phyloP scores from a whole-genome alignment of 2,113 vertebrate genomes.

The Muntiacus reevesi region DNA sequence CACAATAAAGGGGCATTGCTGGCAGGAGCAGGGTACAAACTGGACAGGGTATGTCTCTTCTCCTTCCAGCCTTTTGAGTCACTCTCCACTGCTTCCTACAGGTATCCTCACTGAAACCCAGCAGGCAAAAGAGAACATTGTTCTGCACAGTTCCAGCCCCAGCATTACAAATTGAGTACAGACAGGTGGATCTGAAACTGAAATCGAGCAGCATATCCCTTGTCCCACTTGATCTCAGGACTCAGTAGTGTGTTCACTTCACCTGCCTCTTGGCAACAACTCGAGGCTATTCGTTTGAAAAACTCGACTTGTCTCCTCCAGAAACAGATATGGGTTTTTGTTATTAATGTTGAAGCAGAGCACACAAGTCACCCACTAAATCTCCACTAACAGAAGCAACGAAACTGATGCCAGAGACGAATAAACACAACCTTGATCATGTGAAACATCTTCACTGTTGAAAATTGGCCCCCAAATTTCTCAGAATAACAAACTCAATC shows the following conservation, averaged over 20 bases:
- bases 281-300: background rate
- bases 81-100: background rate
- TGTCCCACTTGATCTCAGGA: background rate
- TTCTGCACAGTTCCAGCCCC: background rate
- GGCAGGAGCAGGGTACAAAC: background rate
- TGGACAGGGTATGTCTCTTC: background rate
- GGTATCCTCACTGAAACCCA: background rate
- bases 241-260: background rate
- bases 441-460: constrained; percentile 14
- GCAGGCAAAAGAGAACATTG: background rate
- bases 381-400: constrained; percentile 33
- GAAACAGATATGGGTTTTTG: background rate
- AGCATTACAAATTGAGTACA: background rate
- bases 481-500: constrained; percentile 33
- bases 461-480: constrained; percentile 21
- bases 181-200: background rate
- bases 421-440: background rate
- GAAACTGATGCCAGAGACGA: background rate
- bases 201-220: background rate
- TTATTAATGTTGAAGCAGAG: constrained; percentile 20
- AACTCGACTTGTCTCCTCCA: background rate
- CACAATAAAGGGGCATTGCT: background rate
- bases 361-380: constrained; percentile 16
- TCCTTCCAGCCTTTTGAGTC: background rate
- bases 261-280: background rate